Evolutionary conservation across 2,888 invertebrate genomes (phyloP).

Genomic region (Phaedon cochleariae): DNA sequence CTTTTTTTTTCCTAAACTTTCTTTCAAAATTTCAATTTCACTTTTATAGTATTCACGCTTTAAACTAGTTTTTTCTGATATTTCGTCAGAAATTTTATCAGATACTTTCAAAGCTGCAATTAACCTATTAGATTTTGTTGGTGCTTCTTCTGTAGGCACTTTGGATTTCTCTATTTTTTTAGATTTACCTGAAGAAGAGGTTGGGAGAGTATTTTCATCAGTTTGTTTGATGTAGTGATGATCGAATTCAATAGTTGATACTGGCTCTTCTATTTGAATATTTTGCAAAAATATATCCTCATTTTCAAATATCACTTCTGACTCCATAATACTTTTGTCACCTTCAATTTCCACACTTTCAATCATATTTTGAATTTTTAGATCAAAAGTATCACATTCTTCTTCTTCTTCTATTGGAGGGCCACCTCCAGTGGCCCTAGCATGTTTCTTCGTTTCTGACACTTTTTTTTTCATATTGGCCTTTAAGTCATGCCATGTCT

Average conservation of each 20-base stretch:
- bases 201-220: no score
- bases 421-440: conserved; percentile 5
- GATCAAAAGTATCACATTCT: conserved; percentile 1
- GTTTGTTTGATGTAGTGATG: no score
- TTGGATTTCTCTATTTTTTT: not conserved
- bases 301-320: not conserved
- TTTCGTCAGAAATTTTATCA: conserved; percentile 11
- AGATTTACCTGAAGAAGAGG: no score
- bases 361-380: no score
- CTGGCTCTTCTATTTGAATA: no score
- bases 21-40: not conserved
- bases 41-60: conserved; percentile 10
- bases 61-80: conserved; percentile 3
- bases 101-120: conserved; percentile 2
- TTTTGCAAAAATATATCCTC: conserved; percentile 1
- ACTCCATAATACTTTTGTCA: not conserved
- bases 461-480: conserved; percentile 1
- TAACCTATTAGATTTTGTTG: conserved; percentile 5
- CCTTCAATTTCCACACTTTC: conserved; percentile 11
- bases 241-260: no score
- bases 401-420: conserved; percentile 10
- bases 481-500: conserved; percentile 7
- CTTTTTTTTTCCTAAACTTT: not conserved
- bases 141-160: not conserved
- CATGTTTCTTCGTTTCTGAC: not conserved